These are phyloP conservation scores for Premnoplex brunnescens DNA, from an alignment of 2,797 vertebrate genomes.

Conservation along the genomic window DNA sequence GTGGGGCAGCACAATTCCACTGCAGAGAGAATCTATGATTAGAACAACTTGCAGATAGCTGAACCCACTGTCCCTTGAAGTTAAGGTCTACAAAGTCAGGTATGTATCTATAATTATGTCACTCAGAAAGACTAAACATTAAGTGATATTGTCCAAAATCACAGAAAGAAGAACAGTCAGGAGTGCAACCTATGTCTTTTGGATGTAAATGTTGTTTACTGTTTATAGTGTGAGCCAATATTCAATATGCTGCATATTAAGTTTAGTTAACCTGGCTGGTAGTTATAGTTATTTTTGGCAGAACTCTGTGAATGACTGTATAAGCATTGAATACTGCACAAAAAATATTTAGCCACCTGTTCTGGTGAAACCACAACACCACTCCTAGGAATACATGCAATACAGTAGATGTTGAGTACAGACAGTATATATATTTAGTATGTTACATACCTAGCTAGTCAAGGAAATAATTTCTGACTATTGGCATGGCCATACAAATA, in stretches of 20 bases:
- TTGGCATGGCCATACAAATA: background rate
- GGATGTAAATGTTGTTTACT: background rate
- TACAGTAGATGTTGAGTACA: background rate
- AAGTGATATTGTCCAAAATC: background rate
- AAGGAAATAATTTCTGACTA: background rate
- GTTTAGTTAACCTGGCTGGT: background rate
- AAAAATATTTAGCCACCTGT: background rate
- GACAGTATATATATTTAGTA: background rate
- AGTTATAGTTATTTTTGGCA: background rate
- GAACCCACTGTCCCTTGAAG: background rate
- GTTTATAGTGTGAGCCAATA: background rate
- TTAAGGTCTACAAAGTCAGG: background rate
- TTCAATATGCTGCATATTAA: background rate
- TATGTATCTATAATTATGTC: background rate
- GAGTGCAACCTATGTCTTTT: background rate
- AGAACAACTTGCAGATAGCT: background rate
- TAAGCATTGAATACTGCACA: background rate
- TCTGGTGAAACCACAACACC: background rate
- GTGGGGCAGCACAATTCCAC: background rate
- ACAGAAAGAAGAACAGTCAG: background rate
- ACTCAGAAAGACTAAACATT: background rate
- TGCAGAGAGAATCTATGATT: background rate
- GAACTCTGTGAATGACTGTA: background rate
- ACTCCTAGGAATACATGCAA: background rate
- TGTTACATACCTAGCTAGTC: background rate